These are phyloP conservation scores for Arvicanthis niloticus DNA, from an alignment of 2,113 vertebrate genomes.

Conservation along the genomic window DNA sequence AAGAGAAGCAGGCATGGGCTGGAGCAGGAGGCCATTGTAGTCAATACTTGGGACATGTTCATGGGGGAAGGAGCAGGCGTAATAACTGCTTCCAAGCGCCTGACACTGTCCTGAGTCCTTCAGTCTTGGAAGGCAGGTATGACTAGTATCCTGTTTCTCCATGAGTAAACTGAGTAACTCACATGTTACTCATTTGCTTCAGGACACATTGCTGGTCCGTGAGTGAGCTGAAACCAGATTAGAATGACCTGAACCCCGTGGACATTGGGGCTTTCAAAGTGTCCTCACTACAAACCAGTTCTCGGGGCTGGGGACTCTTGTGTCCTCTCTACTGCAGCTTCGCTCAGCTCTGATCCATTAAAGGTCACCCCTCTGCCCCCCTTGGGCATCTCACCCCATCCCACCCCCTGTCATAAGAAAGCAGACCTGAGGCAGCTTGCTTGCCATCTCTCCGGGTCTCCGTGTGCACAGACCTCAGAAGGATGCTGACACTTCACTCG, in stretches of 20 bases:
- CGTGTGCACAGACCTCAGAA: neutral
- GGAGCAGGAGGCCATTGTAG: accelerated
- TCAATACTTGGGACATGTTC: no score
- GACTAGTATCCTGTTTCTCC: neutral
- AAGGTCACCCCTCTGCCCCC: neutral
- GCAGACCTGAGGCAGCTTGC: neutral
- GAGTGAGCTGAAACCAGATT: neutral
- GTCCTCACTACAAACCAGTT: neutral
- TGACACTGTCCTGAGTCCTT: neutral
- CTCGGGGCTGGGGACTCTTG: accelerated
- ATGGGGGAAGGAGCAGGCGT: accelerated
- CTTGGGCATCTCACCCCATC: no score
- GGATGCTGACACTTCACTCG: neutral
- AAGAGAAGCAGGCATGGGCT: neutral
- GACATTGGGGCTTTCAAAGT: neutral
- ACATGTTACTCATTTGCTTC: neutral
- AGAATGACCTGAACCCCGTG: neutral
- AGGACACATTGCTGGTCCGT: neutral
- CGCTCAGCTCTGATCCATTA: neutral
- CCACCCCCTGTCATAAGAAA: neutral
- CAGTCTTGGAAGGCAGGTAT: neutral
- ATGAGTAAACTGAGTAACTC: conserved; percentile 6
- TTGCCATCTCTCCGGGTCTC: no score
- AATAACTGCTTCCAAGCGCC: neutral
- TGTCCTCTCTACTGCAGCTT: accelerated